Percentiles rank a stretch among this genome's conserved stretches.
These are phyloP conservation scores for Drosophila subobscura DNA, from an alignment of 1,140 invertebrate species.

Conservation along the genomic window DNA sequence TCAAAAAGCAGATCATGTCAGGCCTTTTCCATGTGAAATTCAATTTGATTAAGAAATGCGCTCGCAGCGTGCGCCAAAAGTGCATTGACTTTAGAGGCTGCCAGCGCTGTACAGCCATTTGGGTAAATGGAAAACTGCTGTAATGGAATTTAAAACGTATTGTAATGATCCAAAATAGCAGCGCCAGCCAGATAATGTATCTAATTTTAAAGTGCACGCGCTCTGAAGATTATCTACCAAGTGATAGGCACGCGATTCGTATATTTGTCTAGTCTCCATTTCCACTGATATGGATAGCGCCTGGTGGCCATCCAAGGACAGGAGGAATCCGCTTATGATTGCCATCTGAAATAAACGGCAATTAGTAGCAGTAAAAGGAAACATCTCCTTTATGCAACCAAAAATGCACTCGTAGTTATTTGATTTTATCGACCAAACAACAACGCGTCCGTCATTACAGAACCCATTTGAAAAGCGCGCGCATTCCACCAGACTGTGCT, in stretches of 20 bases:
- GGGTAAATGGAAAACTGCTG: slow-evolving; percentile 29
- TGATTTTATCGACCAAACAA: slow-evolving; percentile 63
- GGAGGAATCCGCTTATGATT: not conserved
- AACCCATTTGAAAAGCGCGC: slow-evolving; percentile 19
- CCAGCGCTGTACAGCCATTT: not conserved
- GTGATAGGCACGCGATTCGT: slow-evolving; percentile 37
- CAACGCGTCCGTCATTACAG: not conserved
- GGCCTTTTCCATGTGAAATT: slow-evolving; percentile 34
- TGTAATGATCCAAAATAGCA: slow-evolving; percentile 9
- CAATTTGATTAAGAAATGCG: slow-evolving; percentile 48
- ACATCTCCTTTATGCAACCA: slow-evolving; percentile 29
- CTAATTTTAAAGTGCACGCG: slow-evolving; percentile 14
- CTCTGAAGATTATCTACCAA: slow-evolving; percentile 12
- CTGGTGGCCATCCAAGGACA: no score
- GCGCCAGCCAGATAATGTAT: slow-evolving; percentile 10
- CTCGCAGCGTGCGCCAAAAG: slow-evolving; percentile 53
- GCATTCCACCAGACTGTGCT: slow-evolving; percentile 5
- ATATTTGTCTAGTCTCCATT: slow-evolving; percentile 23
- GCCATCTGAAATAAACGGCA: slow-evolving; percentile 47
- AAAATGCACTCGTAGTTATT: not conserved
- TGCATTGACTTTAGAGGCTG: slow-evolving; percentile 59
- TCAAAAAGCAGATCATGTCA: slow-evolving; percentile 59
- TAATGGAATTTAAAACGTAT: slow-evolving; percentile 12
- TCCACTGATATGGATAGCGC: not conserved
- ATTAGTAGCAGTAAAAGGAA: slow-evolving; percentile 47